Evolutionary conservation across 2,888 invertebrate genomes (phyloP).

Genomic region (Netelia melanura): DNA sequence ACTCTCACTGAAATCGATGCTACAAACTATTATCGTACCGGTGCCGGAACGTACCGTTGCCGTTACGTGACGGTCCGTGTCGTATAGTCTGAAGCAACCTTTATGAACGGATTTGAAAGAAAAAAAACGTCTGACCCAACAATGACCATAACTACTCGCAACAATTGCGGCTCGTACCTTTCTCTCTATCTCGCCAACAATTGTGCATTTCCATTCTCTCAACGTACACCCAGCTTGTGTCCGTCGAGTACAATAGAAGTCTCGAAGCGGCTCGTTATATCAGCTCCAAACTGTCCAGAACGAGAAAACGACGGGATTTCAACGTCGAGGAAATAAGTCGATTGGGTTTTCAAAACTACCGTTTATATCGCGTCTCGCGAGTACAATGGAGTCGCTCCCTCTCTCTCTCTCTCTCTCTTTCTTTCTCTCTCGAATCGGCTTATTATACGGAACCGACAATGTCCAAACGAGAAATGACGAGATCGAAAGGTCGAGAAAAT

Average conservation of each 20-base stretch:
- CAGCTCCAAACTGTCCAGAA: too few species aligned
- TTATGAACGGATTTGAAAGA: too few species aligned
- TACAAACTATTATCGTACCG: too few species aligned
- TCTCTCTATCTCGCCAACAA: neutral
- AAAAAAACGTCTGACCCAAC: slow-evolving; percentile 37
- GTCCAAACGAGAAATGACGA: slow-evolving; percentile 41
- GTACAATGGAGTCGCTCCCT: slow-evolving; percentile 1
- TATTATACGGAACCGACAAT: slow-evolving; percentile 20
- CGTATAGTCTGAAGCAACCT: too few species aligned
- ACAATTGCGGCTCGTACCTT: slow-evolving; percentile 2
- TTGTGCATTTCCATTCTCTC: neutral
- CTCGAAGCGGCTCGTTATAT: too few species aligned
- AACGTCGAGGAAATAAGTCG: neutral
- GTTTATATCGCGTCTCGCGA: neutral
- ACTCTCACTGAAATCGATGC: too few species aligned
- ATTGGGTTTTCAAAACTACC: neutral
- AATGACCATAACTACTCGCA: slow-evolving; percentile 47
- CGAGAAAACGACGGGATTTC: neutral
- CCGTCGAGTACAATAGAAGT: slow-evolving; percentile 2
- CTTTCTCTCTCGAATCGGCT: slow-evolving; percentile 35
- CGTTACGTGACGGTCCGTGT: too few species aligned
- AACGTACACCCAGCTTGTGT: neutral
- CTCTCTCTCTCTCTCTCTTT: neutral
- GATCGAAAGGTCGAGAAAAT: slow-evolving; percentile 19
- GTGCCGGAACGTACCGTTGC: too few species aligned